These are phyloP conservation scores for Trachelus stipa DNA, from an alignment of 2,888 invertebrate species.

Conservation along the genomic window DNA sequence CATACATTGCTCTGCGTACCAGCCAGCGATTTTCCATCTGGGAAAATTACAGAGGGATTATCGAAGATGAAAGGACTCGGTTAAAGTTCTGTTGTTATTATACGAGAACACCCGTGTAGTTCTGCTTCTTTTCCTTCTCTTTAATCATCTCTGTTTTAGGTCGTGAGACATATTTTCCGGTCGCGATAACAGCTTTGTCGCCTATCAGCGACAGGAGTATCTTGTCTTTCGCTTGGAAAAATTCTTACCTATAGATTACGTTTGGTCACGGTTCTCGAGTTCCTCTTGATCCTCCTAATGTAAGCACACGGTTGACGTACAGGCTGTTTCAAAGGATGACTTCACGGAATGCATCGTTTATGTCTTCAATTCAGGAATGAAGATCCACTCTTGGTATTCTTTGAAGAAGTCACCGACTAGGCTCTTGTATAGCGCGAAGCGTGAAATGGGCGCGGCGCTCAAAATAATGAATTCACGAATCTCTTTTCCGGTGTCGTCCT, in stretches of 20 bases:
- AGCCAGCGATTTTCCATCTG: slow-evolving; percentile 3
- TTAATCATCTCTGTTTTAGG: background rate
- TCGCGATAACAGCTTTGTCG: background rate
- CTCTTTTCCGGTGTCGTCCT: background rate
- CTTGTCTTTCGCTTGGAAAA: background rate
- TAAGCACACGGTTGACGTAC: background rate
- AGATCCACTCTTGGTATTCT: background rate
- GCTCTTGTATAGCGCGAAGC: background rate
- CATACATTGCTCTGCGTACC: background rate
- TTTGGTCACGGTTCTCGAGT: background rate
- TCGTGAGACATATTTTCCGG: no score
- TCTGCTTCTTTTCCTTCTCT: background rate
- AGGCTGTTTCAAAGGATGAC: background rate
- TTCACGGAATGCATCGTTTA: background rate
- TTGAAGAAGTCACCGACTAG: background rate
- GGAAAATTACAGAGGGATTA: slow-evolving; percentile 19
- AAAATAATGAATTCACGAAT: slow-evolving; percentile 5
- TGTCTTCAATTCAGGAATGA: background rate
- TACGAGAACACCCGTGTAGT: background rate
- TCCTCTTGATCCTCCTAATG: background rate
- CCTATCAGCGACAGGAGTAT: background rate
- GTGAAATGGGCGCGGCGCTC: slow-evolving; percentile 1
- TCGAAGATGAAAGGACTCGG: slow-evolving; percentile 15
- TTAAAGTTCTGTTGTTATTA: slow-evolving; percentile 8
- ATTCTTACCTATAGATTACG: background rate